phyloP scores from a whole-genome alignment of 2,113 vertebrate genomes.

The Fulmarus glacialis region DNA sequence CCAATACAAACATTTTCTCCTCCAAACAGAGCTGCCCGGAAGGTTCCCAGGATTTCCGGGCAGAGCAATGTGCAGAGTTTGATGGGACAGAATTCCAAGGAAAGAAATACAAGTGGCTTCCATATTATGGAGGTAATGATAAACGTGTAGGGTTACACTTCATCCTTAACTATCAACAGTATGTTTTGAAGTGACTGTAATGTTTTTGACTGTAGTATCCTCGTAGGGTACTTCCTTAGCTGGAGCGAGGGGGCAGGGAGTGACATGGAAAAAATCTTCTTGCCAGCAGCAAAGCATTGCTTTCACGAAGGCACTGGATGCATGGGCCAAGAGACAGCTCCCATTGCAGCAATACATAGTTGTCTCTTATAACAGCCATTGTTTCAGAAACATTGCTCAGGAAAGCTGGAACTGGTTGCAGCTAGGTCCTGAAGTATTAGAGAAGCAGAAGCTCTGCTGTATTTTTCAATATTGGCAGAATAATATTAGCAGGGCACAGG shows the following conservation, averaged over 20 bases:
- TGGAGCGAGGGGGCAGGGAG: not conserved
- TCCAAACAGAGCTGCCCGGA: conserved; percentile 86
- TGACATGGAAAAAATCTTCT: not conserved
- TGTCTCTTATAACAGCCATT: not conserved
- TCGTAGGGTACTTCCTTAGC: not conserved
- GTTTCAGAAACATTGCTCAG: not conserved
- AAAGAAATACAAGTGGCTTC: conserved; percentile 89
- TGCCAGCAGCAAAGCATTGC: not conserved
- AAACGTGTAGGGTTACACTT: not conserved
- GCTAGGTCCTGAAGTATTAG: not conserved
- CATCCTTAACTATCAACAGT: not conserved
- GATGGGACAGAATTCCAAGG: conserved; percentile 90
- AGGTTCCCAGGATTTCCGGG: conserved; percentile 87
- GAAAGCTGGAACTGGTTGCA: not conserved
- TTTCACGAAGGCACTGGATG: not conserved
- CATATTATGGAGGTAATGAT: conserved; percentile 89
- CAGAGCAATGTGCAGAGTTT: conserved; percentile 90
- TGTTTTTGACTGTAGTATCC: not conserved
- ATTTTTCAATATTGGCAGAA: not conserved
- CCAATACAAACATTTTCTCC: not conserved
- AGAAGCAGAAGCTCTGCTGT: not conserved
- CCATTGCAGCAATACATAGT: not conserved
- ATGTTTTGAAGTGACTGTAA: not conserved
- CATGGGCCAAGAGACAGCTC: not conserved
- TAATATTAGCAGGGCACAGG: not conserved